These are phyloP conservation scores for Pao palembangensis DNA, from an alignment of 2,113 vertebrate genomes.

Conservation along the genomic window DNA sequence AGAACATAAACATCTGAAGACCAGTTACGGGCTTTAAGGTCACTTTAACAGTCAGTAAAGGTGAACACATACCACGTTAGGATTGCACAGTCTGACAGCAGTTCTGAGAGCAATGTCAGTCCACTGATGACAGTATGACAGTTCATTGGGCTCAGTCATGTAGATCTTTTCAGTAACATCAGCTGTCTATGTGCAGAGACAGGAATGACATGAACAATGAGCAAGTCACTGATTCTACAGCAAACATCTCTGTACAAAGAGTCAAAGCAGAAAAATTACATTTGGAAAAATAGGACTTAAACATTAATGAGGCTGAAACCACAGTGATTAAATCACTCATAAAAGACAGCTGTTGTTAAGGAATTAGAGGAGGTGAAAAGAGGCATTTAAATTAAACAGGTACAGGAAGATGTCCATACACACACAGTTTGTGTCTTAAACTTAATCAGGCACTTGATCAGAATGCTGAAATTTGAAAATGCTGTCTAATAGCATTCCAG, in stretches of 20 bases:
- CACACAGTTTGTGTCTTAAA: slow-evolving; percentile 25
- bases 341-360: slow-evolving; percentile 20
- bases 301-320: slow-evolving; percentile 48
- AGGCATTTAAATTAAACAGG: slow-evolving; percentile 51
- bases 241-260: slow-evolving; percentile 4
- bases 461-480: slow-evolving; percentile 26
- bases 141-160: slow-evolving; percentile 18
- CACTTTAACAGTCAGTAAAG: slow-evolving; percentile 54
- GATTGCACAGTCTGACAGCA: slow-evolving; percentile 32
- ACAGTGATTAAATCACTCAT: slow-evolving; percentile 20
- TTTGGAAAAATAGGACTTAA: slow-evolving; percentile 11
- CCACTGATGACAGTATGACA: slow-evolving; percentile 23
- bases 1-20: slow-evolving; percentile 2
- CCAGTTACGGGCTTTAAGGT: slow-evolving; percentile 50
- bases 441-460: slow-evolving; percentile 69
- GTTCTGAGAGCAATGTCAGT: slow-evolving; percentile 21
- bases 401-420: slow-evolving; percentile 38
- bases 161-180: slow-evolving; percentile 27
- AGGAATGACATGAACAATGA: not conserved
- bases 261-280: slow-evolving; percentile 2
- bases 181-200: slow-evolving; percentile 19
- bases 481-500: not conserved
- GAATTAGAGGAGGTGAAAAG: slow-evolving; percentile 35
- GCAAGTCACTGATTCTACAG: not conserved
- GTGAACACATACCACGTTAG: slow-evolving; percentile 6